Conservation (phyloP, 2,888 invertebrate genomes). For the Brenthis daphne region DNA sequence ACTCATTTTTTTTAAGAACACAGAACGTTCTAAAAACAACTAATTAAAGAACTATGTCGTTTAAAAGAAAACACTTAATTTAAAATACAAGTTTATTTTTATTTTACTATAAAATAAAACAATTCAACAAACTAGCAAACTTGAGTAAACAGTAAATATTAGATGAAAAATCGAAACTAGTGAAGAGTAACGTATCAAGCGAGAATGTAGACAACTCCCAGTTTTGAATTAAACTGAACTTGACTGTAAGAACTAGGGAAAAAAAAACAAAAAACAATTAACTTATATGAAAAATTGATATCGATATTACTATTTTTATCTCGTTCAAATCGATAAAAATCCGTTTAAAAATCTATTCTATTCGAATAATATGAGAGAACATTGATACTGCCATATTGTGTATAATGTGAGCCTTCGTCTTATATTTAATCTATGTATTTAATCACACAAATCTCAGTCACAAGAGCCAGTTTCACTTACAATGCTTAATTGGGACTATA, state of each 20-base stretch:
- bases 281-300: neutral
- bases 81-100: constrained; percentile 12
- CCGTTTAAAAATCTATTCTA: neutral
- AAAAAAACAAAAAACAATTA: neutral
- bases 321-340: constrained; percentile 2
- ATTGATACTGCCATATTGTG: neutral
- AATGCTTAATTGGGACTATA: neutral
- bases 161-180: constrained; percentile 1
- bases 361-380: neutral
- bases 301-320: neutral
- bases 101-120: constrained; percentile 19
- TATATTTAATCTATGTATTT: neutral
- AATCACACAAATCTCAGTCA: constrained; percentile 14
- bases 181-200: neutral
- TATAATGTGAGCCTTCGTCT: neutral
- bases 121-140: constrained; percentile 19
- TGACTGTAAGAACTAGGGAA: no score
- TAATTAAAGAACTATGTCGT: neutral
- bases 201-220: neutral
- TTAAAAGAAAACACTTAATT: constrained; percentile 9
- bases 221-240: neutral
- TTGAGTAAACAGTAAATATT: neutral
- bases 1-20: no score
- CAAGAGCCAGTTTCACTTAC: constrained; percentile 4
- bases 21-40: neutral